Evolutionary conservation across 2,888 invertebrate genomes (phyloP), one percentile per base, ranked within the genome.

Genomic region (Flexamia atlantica): DNA sequence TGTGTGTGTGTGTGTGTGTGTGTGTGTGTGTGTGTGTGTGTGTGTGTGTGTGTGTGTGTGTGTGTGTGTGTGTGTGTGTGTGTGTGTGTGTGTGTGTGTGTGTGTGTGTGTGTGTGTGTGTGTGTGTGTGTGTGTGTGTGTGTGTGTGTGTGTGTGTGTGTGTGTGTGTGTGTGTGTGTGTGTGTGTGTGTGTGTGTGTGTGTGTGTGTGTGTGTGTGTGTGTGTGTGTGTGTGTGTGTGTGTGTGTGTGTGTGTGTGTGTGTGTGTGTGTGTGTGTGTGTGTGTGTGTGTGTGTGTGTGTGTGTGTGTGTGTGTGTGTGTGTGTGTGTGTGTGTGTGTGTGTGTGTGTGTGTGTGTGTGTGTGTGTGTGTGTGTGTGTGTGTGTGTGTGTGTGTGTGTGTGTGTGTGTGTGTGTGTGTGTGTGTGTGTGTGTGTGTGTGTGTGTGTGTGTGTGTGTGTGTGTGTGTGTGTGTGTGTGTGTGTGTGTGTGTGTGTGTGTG

Each of bases 121-220:
- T 46, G 46, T 46, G 46, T 46, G 46, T 46, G 46, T 46, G 46
- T 46, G 46, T 46, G 46, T 46, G 46, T 46, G 46, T 46, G 46
- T 46, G 46, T 46, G 46, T 46, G 46, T 46, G 46, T 46, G 46
- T 46, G 46, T 46, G 46, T 46, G 46, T 46, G 46, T 46, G 46
- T 46, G 46, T 46, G 46, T 46, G 46, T 46, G 46, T 46, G 46
- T 46, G 46, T 46, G 46, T 46, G 46, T 46, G 46, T 46, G 46
- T 46, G 46, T 46, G 46, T 46, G 46, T 46, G 46, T 46, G 46
- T 46, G 46, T 46, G 46, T 46, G 46, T 46, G 46, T 46, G 46
- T 46, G 46, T 46, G 46, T 46, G 46, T 46, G 46, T 46, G 46
- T 46, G 46, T 46, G 46, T 46, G 46, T 46, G 46, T 46, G 46